These are phyloP conservation scores for Crepidodera aurea DNA, from an alignment of 2,888 invertebrate genomes.

Conservation along the genomic window DNA sequence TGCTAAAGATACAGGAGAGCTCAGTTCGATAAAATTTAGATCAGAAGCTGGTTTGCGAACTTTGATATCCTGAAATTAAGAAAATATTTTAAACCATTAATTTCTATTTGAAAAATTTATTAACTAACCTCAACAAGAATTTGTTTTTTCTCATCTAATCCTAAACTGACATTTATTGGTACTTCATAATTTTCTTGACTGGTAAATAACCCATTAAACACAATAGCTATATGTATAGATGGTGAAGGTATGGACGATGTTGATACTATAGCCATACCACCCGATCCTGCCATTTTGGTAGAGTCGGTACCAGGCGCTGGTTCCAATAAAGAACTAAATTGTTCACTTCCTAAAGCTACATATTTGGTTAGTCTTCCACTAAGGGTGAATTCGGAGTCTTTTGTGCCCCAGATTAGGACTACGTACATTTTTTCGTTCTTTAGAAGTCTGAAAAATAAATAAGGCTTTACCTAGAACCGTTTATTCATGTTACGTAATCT, in stretches of 20 bases:
- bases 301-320: conserved; percentile 69
- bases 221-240: conserved; percentile 79
- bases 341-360: conserved; percentile 79
- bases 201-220: conserved; percentile 83
- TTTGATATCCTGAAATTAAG: conserved; percentile 66
- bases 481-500: too few species aligned
- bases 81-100: too few species aligned
- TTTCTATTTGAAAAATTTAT: not conserved
- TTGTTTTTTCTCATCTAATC: conserved; percentile 75
- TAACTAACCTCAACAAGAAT: conserved; percentile 70
- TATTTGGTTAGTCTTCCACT: conserved; percentile 79
- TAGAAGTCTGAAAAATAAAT: conserved; percentile 66
- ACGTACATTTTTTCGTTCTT: conserved; percentile 83
- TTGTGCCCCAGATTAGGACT: conserved; percentile 79
- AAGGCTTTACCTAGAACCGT: too few species aligned
- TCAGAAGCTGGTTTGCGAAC: conserved; percentile 79
- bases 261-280: conserved; percentile 87
- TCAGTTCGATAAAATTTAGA: conserved; percentile 79
- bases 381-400: conserved; percentile 73
- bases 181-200: conserved; percentile 71
- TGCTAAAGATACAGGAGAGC: conserved; percentile 78
- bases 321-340: conserved; percentile 81
- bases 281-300: conserved; percentile 69
- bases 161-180: conserved; percentile 74
- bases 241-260: conserved; percentile 82